phyloP scores from a whole-genome alignment of 2,797 vertebrate genomes.

The Epinephelus coioides region DNA sequence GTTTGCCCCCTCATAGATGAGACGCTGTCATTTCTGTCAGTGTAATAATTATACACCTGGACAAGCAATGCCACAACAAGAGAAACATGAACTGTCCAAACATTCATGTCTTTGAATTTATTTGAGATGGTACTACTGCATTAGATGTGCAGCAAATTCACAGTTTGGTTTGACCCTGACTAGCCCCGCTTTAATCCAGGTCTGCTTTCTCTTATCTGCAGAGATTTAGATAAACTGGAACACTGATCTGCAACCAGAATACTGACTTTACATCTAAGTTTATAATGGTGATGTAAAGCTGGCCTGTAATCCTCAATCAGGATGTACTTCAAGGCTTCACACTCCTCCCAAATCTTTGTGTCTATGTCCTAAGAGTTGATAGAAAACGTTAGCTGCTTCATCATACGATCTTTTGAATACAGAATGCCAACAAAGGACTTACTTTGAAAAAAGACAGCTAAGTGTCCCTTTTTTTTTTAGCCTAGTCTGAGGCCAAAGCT shows the following conservation, averaged over 20 bases:
- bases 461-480: constrained; percentile 11
- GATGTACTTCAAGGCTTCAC: constrained; percentile 1
- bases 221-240: not conserved
- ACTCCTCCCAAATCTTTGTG: not conserved
- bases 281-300: not conserved
- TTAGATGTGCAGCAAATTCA: not conserved
- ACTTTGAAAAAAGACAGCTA: not conserved
- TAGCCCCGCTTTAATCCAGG: not conserved
- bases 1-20: not conserved
- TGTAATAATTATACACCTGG: constrained; percentile 14
- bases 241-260: not conserved
- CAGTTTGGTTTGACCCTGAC: not conserved
- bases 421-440: not conserved
- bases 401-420: not conserved
- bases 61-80: not conserved
- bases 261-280: not conserved
- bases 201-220: not conserved
- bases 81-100: not conserved
- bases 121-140: constrained; percentile 3
- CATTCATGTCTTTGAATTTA: not conserved
- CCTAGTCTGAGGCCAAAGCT: not conserved
- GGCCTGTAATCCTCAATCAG: not conserved
- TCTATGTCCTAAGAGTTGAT: not conserved
- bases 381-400: not conserved
- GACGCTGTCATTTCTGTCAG: not conserved